Evolutionary conservation across 1,140 invertebrate genomes (phyloP).

Genomic region (Colletes latitarsis): DNA sequence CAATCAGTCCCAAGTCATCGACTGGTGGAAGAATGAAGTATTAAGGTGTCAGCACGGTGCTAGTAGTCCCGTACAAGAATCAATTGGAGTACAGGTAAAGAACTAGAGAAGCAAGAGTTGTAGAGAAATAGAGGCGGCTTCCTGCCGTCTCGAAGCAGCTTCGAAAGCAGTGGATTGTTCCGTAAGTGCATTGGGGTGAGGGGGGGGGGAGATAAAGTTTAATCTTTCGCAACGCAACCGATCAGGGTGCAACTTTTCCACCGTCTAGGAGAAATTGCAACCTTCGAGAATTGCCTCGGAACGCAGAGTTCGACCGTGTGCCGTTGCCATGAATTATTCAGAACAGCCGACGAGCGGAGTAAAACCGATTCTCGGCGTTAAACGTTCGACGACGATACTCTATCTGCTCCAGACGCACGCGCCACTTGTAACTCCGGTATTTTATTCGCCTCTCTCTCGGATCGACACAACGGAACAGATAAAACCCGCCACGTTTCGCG

Average conservation of each 20-base stretch:
- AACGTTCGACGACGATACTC: constrained; percentile 38
- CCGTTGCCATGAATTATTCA: constrained; percentile 51
- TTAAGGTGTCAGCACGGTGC: not conserved
- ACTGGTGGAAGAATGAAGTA: not conserved
- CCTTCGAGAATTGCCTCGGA: constrained; percentile 12
- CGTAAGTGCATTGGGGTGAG: constrained; percentile 26
- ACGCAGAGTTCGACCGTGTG: constrained; percentile 9
- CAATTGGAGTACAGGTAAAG: constrained; percentile 1
- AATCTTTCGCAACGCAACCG: constrained; percentile 52
- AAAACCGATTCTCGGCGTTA: constrained; percentile 54
- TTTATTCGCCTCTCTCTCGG: constrained; percentile 27
- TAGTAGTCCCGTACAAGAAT: not conserved
- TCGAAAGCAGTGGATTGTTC: constrained; percentile 15
- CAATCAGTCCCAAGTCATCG: not conserved
- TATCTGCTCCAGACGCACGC: constrained; percentile 27
- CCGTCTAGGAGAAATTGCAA: constrained; percentile 33
- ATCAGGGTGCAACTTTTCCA: constrained; percentile 34
- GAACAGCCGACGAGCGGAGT: constrained; percentile 30
- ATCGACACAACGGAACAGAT: not conserved
- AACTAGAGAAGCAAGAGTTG: no score
- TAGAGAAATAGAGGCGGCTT: not conserved
- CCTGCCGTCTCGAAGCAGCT: not conserved
- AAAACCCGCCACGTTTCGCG: not conserved
- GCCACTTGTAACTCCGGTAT: constrained; percentile 20
- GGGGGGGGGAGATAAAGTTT: constrained; percentile 26